These are phyloP conservation scores for Phoebastria nigripes DNA, from an alignment of 2,797 vertebrate species.

Conservation along the genomic window DNA sequence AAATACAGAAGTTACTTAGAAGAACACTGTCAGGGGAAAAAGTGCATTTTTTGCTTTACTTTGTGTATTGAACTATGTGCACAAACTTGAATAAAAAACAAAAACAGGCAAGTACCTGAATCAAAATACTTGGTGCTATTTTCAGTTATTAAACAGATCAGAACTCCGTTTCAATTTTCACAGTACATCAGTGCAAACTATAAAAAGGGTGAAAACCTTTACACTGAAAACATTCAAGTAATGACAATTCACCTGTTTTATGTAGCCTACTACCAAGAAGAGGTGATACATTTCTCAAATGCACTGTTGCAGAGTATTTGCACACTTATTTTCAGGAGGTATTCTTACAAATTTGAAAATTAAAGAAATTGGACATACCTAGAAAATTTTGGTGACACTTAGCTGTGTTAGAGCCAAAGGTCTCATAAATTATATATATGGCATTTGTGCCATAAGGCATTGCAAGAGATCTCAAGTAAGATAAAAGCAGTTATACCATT, in stretches of 20 bases:
- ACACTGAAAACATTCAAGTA: neutral
- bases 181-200: neutral
- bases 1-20: neutral
- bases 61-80: neutral
- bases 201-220: neutral
- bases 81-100: neutral
- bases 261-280: neutral
- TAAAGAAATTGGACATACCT: neutral
- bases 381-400: constrained; percentile 8
- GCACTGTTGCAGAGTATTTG: neutral
- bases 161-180: neutral
- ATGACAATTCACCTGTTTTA: neutral
- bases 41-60: neutral
- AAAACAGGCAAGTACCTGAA: neutral
- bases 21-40: neutral
- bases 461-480: neutral
- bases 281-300: neutral
- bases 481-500: neutral
- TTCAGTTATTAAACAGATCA: neutral
- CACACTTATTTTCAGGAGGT: neutral
- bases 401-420: constrained; percentile 5
- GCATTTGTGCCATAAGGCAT: neutral
- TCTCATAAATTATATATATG: neutral
- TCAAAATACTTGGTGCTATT: neutral
- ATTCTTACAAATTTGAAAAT: neutral